A percentile compares a stretch with the other conserved stretches of the same genome.
Conservation (phyloP, 1,140 invertebrate genomes). For the Listronotus bonariensis region DNA sequence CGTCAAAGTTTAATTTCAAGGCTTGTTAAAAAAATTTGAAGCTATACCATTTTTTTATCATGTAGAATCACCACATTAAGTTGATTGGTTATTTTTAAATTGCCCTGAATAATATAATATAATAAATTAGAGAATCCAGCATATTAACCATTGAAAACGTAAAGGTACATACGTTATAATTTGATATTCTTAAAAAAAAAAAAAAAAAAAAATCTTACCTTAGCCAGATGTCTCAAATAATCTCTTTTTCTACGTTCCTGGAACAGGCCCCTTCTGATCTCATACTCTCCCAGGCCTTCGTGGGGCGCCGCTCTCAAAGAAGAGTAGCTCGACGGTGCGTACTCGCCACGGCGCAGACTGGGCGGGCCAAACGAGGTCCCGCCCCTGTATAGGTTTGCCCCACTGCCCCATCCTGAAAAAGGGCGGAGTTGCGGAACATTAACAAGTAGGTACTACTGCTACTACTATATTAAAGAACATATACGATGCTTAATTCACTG, state of each 20-base stretch:
- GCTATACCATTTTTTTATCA: too few species aligned
- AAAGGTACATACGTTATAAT: too few species aligned
- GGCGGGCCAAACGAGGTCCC: slow-evolving; percentile 32
- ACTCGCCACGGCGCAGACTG: slow-evolving; percentile 63
- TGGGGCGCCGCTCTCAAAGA: slow-evolving; percentile 55
- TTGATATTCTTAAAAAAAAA: too few species aligned
- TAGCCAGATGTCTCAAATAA: slow-evolving; percentile 60
- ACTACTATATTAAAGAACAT: not conserved
- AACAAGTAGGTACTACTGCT: not conserved
- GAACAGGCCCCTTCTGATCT: slow-evolving; percentile 58
- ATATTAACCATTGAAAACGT: too few species aligned
- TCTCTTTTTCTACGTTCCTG: slow-evolving; percentile 58
- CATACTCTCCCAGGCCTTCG: slow-evolving; percentile 62
- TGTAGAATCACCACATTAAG: too few species aligned
- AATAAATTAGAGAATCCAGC: too few species aligned
- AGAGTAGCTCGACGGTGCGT: slow-evolving; percentile 59
- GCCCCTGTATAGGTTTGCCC: not conserved
- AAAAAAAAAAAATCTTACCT: slow-evolving; percentile 49
- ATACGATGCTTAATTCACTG: too few species aligned
- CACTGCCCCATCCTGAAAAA: slow-evolving; percentile 21
- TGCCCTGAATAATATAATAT: too few species aligned
- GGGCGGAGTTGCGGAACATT: not conserved
- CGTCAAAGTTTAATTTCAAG: too few species aligned
- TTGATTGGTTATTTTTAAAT: too few species aligned
- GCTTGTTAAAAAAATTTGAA: too few species aligned